Base-by-base conservation (phyloP, 2,888 invertebrate species). In the Galerucella calmariensis region DNA sequence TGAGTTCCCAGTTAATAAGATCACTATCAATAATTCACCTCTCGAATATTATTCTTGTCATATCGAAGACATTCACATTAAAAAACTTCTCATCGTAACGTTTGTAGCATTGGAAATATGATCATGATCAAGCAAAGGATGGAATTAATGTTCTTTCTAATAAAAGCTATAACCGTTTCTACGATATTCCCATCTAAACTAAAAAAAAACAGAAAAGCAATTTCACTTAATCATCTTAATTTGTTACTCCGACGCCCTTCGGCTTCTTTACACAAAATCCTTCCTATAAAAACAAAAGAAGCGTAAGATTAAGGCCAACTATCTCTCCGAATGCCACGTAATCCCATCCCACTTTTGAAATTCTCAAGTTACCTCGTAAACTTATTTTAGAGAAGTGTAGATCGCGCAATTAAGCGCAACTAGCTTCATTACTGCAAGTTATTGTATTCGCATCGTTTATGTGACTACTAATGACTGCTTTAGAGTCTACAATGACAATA, bases 321-420 rank as follows among this genome's bases (percentile, higher is more conserved):
- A 66, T 59, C 44, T 67, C 46, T 20, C 72, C 44, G 16, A 74
- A 61, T 70, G 69, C 67, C 66, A 67, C 24, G 65, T 67, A 74
- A 74, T 70, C 70, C 74, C 61, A 74, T 70, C 70, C 70, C 53
- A 74, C 62, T 74, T 69, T 41, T 51, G 53, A 74, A 69, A 63
- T 71, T 71, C 71, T 59, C 68, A 59, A 72, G 72, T 67, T 75
- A 51, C 51, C 63, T 62, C 62, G 74, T 68, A 67, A 72, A 73
- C 68, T 76, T 62, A 69, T 76, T 61, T 51, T 24, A 69, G 72
- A 65, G 59, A 61, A 65, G 41, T 67, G 69, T 53, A 66, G 74
- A 59, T 69, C 62, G 72, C 69, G 69, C 76, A 76, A 76, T 76
- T 73, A 76, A 74, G 74, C 74, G 72, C 76, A 72, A 76, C 74